Evolutionary conservation across 1,140 invertebrate species (phyloP).

Genomic region (Zophobas morio): DNA sequence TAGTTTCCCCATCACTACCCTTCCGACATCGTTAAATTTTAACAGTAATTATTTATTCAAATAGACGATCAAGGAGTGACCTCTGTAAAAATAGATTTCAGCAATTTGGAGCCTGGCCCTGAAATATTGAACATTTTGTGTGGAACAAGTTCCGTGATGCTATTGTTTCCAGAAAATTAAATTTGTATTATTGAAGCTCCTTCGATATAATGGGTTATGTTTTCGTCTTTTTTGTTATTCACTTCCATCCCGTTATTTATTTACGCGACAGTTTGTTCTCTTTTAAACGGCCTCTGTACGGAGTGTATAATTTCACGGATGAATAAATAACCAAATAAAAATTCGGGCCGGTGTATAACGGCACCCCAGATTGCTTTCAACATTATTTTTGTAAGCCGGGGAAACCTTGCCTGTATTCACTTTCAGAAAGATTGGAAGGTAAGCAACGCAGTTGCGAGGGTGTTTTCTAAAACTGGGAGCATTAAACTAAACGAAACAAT

Average conservation of each 20-base stretch:
- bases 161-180: background rate
- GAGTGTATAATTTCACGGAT: background rate
- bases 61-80: background rate
- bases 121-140: background rate
- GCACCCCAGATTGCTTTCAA: background rate
- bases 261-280: background rate
- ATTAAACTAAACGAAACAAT: too few relatives aligned
- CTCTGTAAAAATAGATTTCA: conserved; percentile 3
- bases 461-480: too few relatives aligned
- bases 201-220: background rate
- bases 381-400: background rate
- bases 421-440: background rate
- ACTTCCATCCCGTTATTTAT: background rate
- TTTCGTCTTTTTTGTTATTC: background rate
- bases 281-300: background rate
- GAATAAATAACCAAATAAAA: conserved; percentile 1
- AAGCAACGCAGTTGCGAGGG: too few relatives aligned
- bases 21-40: conserved; percentile 1
- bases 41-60: background rate
- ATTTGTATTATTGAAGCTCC: background rate
- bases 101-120: conserved; percentile 1
- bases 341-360: background rate
- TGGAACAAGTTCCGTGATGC: conserved; percentile 7
- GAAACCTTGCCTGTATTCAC: background rate
- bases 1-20: background rate